Conservation (phyloP, 2,113 vertebrate genomes). For the Scortum barcoo region DNA sequence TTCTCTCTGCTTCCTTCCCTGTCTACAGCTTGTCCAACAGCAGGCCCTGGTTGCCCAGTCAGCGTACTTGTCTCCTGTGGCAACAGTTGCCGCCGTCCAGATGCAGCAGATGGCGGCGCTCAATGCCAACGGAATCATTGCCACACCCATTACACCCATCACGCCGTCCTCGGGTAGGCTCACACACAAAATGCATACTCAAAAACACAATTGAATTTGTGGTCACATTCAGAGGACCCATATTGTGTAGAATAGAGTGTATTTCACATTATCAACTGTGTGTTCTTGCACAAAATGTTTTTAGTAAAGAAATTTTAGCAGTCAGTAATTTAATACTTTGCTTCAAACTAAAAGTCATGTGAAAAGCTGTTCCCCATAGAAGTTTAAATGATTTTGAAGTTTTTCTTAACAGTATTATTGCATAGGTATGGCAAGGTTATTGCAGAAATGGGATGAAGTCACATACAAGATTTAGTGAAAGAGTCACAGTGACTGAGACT, state of each 20-base stretch:
- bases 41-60: constrained; percentile 94
- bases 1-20: constrained; percentile 41
- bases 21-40: constrained; percentile 92
- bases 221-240: not conserved
- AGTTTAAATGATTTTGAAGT: not conserved
- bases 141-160: constrained; percentile 90
- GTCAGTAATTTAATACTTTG: not conserved
- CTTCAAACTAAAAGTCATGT: constrained; percentile 8
- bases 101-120: constrained; percentile 95
- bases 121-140: constrained; percentile 92
- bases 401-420: not conserved
- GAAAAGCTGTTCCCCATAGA: not conserved
- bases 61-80: constrained; percentile 95
- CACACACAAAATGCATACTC: constrained; percentile 9
- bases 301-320: not conserved
- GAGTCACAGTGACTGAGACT: not conserved
- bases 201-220: constrained; percentile 16
- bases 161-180: constrained; percentile 88
- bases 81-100: constrained; percentile 92
- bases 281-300: not conserved
- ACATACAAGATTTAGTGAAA: not conserved
- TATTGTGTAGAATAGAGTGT: not conserved
- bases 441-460: not conserved
- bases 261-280: not conserved
- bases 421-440: not conserved